These are phyloP conservation scores for Papilio machaon DNA, from an alignment of 1,140 invertebrate genomes.

Conservation along the genomic window DNA sequence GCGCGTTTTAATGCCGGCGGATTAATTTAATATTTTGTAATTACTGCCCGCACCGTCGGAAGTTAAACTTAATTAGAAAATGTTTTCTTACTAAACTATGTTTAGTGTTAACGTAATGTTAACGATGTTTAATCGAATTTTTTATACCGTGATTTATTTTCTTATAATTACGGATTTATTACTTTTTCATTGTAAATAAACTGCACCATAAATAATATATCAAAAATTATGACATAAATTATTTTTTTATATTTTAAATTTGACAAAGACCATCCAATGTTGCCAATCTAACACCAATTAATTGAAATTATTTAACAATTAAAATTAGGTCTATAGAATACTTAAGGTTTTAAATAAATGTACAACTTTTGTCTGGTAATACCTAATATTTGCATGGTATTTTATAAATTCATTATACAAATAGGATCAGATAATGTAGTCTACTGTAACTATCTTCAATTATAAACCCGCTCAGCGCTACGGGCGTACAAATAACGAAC, in stretches of 20 bases:
- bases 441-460: background rate
- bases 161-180: no score
- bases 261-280: no score
- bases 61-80: slow-evolving; percentile 46
- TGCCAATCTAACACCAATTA: no score
- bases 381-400: background rate
- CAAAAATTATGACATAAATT: no score
- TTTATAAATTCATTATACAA: slow-evolving; percentile 1
- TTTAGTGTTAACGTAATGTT: slow-evolving; percentile 29
- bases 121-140: background rate
- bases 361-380: background rate
- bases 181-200: background rate
- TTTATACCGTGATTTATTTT: background rate
- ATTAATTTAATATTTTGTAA: slow-evolving; percentile 56
- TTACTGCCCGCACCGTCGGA: slow-evolving; percentile 43
- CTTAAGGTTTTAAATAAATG: no score
- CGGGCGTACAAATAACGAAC: slow-evolving; percentile 61
- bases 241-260: no score
- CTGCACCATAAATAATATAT: background rate
- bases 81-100: slow-evolving; percentile 40
- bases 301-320: no score
- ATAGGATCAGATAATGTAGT: background rate
- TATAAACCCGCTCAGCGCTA: slow-evolving; percentile 44
- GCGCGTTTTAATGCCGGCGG: slow-evolving; percentile 41
- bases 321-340: no score